Conservation (phyloP, 2,797 vertebrate genomes). For the Sebastes diaconus region DNA sequence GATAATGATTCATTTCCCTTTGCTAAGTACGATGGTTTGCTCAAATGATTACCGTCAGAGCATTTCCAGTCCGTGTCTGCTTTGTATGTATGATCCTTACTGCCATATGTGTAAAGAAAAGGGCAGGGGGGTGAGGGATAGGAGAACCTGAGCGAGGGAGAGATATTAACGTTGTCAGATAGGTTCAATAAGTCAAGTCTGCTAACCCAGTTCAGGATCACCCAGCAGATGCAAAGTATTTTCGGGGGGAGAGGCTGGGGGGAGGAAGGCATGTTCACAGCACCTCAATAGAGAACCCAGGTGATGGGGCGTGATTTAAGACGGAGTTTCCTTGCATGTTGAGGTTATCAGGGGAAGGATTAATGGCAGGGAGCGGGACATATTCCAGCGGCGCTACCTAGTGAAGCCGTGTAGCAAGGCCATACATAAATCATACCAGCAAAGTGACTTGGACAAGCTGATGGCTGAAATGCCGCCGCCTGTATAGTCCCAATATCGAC, state of each 20-base stretch:
- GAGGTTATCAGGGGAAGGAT: conserved; percentile 79
- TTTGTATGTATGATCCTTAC: conserved; percentile 2
- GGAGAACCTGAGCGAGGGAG: neutral
- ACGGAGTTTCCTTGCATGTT: conserved; percentile 75
- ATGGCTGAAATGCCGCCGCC: conserved; percentile 77
- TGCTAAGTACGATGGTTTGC: conserved; percentile 3
- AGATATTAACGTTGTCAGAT: conserved; percentile 25
- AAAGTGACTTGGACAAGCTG: conserved; percentile 83
- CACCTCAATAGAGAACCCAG: conserved; percentile 35
- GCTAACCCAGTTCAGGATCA: conserved; percentile 17
- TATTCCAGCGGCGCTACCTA: conserved; percentile 71
- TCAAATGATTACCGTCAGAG: conserved; percentile 8
- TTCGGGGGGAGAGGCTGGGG: neutral
- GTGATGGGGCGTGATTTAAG: conserved; percentile 71
- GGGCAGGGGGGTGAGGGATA: neutral
- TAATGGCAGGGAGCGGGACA: conserved; percentile 73
- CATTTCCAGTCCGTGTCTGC: neutral
- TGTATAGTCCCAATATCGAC: conserved; percentile 79
- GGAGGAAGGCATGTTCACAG: conserved; percentile 31
- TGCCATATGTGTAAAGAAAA: neutral
- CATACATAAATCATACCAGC: conserved; percentile 80
- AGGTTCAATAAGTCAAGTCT: conserved; percentile 49
- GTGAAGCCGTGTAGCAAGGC: conserved; percentile 75
- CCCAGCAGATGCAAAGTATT: conserved; percentile 32
- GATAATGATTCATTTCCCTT: conserved; percentile 34